Conservation (phyloP, 2,113 vertebrate species). For the Acrocephalus kingi region DNA sequence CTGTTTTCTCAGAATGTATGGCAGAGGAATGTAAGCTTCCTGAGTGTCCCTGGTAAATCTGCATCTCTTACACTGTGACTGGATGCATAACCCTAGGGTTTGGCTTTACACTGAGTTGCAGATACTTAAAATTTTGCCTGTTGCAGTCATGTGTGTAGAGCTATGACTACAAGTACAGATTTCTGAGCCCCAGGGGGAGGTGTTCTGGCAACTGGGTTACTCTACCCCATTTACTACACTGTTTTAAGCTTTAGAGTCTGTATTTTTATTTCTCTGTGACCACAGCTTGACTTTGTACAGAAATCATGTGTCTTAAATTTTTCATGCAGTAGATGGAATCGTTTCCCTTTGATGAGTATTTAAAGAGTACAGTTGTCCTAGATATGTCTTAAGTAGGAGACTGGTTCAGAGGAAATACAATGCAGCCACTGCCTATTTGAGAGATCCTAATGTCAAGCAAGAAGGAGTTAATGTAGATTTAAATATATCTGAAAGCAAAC, state of each 20-base stretch:
- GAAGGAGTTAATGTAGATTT: slow-evolving; percentile 58
- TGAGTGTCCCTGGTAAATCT: not conserved
- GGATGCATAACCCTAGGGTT: not conserved
- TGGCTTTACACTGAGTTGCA: not conserved
- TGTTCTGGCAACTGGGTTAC: not conserved
- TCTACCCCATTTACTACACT: not conserved
- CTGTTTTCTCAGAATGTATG: not conserved
- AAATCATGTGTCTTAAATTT: not conserved
- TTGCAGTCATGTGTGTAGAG: not conserved
- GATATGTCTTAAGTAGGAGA: not conserved
- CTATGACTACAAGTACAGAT: not conserved
- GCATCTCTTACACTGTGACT: not conserved
- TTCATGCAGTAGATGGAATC: not conserved
- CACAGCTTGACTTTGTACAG: not conserved
- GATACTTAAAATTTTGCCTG: not conserved
- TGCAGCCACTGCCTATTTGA: not conserved
- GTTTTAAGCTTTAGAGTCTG: not conserved
- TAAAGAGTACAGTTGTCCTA: not conserved
- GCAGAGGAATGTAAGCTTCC: not conserved
- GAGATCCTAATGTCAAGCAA: not conserved
- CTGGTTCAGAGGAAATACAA: not conserved
- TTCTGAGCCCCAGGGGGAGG: not conserved
- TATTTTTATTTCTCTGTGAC: not conserved
- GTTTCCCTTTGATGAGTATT: not conserved
- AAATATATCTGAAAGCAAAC: slow-evolving; percentile 65